These are phyloP conservation scores for Chesias legatella DNA, from an alignment of 2,888 invertebrate species.

Conservation along the genomic window DNA sequence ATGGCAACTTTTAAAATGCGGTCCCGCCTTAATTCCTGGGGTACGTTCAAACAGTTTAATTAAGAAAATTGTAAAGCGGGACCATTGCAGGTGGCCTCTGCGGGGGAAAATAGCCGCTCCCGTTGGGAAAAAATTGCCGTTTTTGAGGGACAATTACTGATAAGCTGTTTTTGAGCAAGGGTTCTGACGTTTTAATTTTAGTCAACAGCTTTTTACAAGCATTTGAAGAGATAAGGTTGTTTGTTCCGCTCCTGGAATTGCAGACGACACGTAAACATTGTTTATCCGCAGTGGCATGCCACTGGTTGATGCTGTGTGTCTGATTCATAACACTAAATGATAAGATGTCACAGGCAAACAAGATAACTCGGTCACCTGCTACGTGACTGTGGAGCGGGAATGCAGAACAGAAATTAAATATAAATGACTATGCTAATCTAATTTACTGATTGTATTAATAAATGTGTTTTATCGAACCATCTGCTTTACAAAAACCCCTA, in stretches of 20 bases:
- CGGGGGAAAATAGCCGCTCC: conserved; percentile 8
- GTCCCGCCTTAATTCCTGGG: conserved; percentile 39
- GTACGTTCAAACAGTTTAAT: conserved; percentile 45
- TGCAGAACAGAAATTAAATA: too few relatives aligned
- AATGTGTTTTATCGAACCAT: too few relatives aligned
- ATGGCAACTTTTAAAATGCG: conserved; percentile 43
- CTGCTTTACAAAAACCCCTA: too few relatives aligned
- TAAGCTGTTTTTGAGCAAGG: conserved; percentile 25
- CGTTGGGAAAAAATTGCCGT: conserved; percentile 17
- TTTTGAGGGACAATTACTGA: conserved; percentile 29
- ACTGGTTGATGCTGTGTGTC: too few relatives aligned
- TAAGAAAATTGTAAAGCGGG: conserved; percentile 40
- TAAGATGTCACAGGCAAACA: too few relatives aligned
- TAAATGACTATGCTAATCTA: too few relatives aligned
- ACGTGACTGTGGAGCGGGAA: too few relatives aligned
- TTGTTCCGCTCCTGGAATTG: conserved; percentile 2
- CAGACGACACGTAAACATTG: too few relatives aligned
- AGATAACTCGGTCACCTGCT: too few relatives aligned
- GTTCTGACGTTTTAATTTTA: conserved; percentile 26
- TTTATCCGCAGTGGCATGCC: too few relatives aligned
- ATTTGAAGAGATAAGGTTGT: conserved; percentile 20
- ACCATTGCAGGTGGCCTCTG: conserved; percentile 21
- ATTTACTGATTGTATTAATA: too few relatives aligned
- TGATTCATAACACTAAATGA: too few relatives aligned
- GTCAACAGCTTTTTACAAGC: conserved; percentile 22